Percentiles rank a stretch among this genome's conserved stretches.
These are phyloP conservation scores for Poecilia velifera DNA, from an alignment of 2,797 vertebrate species.

Conservation along the genomic window DNA sequence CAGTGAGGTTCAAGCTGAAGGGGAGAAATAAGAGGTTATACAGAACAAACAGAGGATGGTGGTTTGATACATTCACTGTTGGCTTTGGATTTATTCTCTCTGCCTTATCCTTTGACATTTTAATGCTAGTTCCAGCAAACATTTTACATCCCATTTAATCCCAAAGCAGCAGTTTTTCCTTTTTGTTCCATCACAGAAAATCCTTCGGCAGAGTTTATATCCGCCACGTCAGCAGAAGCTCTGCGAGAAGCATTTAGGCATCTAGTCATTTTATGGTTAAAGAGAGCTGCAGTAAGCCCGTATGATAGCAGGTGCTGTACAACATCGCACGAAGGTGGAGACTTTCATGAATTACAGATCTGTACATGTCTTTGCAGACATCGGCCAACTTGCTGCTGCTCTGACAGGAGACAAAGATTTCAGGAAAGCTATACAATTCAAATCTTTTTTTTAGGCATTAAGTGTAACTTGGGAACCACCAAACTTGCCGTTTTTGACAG, in stretches of 20 bases:
- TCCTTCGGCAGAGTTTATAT: conserved; percentile 27
- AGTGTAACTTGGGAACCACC: background rate
- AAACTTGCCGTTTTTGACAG: background rate
- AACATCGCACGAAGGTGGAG: conserved; percentile 31
- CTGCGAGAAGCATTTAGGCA: conserved; percentile 35
- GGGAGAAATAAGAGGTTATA: background rate
- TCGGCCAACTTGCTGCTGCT: background rate
- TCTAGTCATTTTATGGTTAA: conserved; percentile 44
- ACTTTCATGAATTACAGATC: conserved; percentile 3
- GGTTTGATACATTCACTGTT: conserved; percentile 7
- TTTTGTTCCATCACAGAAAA: conserved; percentile 39
- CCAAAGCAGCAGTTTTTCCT: conserved; percentile 24
- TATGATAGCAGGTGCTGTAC: conserved; percentile 40
- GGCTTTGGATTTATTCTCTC: conserved; percentile 22
- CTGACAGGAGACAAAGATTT: background rate
- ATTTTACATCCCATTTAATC: conserved; percentile 19
- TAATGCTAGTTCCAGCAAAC: conserved; percentile 25
- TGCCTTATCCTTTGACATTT: conserved; percentile 12
- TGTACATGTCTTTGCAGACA: conserved; percentile 1
- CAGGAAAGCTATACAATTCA: background rate
- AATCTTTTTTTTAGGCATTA: background rate
- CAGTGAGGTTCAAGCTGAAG: background rate
- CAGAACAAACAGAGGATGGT: background rate
- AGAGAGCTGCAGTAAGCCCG: conserved; percentile 54
- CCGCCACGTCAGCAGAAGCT: conserved; percentile 49